Base-by-base conservation (phyloP, 2,888 invertebrate genomes). In the Lithophane leautieri region DNA sequence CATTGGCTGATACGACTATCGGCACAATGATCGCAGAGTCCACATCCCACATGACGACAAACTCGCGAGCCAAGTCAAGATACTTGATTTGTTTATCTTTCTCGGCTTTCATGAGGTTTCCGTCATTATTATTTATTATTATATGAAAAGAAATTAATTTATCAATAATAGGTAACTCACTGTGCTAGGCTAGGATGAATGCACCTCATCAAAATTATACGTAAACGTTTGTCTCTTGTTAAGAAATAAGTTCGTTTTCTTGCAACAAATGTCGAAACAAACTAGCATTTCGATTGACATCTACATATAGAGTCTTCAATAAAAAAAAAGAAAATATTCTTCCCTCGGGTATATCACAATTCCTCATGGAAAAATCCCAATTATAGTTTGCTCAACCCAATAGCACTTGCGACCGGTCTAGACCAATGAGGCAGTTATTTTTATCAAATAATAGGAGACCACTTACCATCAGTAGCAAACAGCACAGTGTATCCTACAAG, bases 401-500 rank as follows among this genome's bases (percentile, higher is more conserved):
- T n/a, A 54, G n/a, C 12, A 7, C 22, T 52, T 50, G 52, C 9
- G 52, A 52, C 52, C 7, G 25, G n/a, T n/a, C 14, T 8, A 56
- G 14, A 56, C 14, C 40, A 42, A 62, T 16, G 8, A 16, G 42
- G 14, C 42, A 4, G 16, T 42, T 22, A 22, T 40, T 34, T 61
- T 61, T 11, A 62, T 62, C 25, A 25, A 19, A 16, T 42, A 6
- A 14, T 25, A 40, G 56, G 28, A 11, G 0, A 6, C 6, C 3
- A 14, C 77, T 79, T 73, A 96, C 96, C 96, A 89, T 96, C 96
- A 96, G 97, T 92, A 97, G 97, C 93, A 94, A 98, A 98, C 78
- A 98, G 95, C 76, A 99, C 97, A 90, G 98, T 98, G 95, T 99
- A 99, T n/a, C 72, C 72, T n/a, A 76, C 81, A 28, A 77, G 82